Evolutionary conservation across 2,113 vertebrate species (phyloP).

Genomic region (Pandion haliaetus): DNA sequence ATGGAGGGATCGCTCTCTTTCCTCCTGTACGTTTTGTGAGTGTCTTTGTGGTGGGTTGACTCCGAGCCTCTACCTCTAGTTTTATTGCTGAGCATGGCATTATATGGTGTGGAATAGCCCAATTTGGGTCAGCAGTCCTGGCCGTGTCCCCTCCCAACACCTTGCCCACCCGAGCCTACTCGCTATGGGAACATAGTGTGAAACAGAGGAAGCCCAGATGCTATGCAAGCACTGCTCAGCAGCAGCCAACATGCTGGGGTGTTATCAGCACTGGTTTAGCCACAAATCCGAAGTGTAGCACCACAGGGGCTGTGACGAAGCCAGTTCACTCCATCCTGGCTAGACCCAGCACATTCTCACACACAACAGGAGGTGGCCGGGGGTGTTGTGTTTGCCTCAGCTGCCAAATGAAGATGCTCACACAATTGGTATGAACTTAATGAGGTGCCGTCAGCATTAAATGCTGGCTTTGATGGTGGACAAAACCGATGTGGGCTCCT

Average conservation of each 20-base stretch:
- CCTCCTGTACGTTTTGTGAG: neutral
- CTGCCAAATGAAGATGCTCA: neutral
- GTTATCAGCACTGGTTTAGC: neutral
- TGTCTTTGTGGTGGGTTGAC: neutral
- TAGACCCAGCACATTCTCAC: neutral
- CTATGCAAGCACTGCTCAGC: neutral
- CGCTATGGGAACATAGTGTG: neutral
- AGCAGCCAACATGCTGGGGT: neutral
- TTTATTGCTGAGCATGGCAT: neutral
- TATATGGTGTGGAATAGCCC: neutral
- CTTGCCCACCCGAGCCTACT: neutral
- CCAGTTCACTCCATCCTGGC: rapidly evolving
- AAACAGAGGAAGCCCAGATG: neutral
- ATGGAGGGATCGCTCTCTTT: neutral
- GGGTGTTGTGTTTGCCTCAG: neutral
- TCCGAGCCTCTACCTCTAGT: neutral
- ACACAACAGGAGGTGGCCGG: neutral
- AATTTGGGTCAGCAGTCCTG: neutral
- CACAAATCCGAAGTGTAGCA: neutral
- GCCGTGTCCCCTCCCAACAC: neutral
- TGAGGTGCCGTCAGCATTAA: neutral
- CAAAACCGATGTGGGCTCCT: neutral
- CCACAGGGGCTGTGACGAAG: neutral
- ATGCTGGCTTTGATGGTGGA: neutral
- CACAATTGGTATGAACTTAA: neutral